phyloP scores from a whole-genome alignment of 2,797 vertebrate species.

The Adrianichthys oophorus region DNA sequence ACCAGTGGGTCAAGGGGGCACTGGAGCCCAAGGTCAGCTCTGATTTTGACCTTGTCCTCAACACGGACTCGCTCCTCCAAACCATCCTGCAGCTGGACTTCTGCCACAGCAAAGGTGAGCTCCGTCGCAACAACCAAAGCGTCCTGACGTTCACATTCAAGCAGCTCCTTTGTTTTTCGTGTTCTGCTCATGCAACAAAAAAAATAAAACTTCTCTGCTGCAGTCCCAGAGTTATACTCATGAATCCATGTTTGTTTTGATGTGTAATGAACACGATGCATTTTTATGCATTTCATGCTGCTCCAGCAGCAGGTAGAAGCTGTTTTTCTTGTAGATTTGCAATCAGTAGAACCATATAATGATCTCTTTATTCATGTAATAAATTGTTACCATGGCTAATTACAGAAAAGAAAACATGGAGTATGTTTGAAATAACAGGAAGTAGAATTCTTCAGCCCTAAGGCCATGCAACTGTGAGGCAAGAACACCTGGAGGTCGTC shows the following conservation, averaged over 20 bases:
- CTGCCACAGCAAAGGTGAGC: slow-evolving; percentile 92
- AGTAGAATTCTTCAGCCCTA: not conserved
- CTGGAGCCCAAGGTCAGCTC: slow-evolving; percentile 95
- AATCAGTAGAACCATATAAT: slow-evolving; percentile 3
- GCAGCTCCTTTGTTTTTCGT: not conserved
- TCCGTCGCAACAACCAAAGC: not conserved
- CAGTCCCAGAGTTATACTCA: slow-evolving; percentile 26
- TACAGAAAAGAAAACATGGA: not conserved
- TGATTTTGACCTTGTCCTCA: slow-evolving; percentile 92
- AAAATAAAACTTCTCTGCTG: not conserved
- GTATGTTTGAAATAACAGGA: not conserved
- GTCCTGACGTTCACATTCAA: not conserved
- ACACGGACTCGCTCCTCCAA: slow-evolving; percentile 90
- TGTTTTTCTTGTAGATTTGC: slow-evolving; percentile 2
- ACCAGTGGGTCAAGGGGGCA: slow-evolving; percentile 97
- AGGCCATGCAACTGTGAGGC: not conserved
- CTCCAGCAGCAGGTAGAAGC: slow-evolving; percentile 5
- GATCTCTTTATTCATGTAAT: not conserved
- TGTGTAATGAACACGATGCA: slow-evolving; percentile 29
- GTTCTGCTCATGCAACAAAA: not conserved
- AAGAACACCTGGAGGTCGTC: slow-evolving; percentile 3
- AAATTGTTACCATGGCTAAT: not conserved
- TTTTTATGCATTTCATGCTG: slow-evolving; percentile 14
- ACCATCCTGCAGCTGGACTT: slow-evolving; percentile 96
- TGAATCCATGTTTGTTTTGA: slow-evolving; percentile 43